A percentile compares a stretch with the other conserved stretches of the same genome.
These are phyloP conservation scores for Oryctolagus cuniculus DNA, from an alignment of 2,113 vertebrate species.

Conservation along the genomic window mOryCun1.1 NC_091434.1:13723001-13723500, in stretches of 20 bases:
- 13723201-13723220: too few relatives aligned
- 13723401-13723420: background rate
- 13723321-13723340: background rate
- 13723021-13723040: constrained; percentile 18
- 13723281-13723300: background rate
- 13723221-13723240: background rate
- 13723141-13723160: background rate
- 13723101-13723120: constrained; percentile 1
- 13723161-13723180: background rate
- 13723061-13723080: background rate
- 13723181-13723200: background rate
- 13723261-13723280: background rate
- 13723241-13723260: background rate
- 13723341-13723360: background rate
- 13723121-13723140: background rate
- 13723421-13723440: background rate
- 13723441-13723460: background rate
- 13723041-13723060: background rate
- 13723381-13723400: background rate
- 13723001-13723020: constrained; percentile 1
- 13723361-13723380: background rate
- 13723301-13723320: background rate
- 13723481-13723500: background rate
- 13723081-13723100: background rate
- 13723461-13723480: background rate